Conservation (phyloP, 2,888 invertebrate species). For the Carcina quercana region DNA sequence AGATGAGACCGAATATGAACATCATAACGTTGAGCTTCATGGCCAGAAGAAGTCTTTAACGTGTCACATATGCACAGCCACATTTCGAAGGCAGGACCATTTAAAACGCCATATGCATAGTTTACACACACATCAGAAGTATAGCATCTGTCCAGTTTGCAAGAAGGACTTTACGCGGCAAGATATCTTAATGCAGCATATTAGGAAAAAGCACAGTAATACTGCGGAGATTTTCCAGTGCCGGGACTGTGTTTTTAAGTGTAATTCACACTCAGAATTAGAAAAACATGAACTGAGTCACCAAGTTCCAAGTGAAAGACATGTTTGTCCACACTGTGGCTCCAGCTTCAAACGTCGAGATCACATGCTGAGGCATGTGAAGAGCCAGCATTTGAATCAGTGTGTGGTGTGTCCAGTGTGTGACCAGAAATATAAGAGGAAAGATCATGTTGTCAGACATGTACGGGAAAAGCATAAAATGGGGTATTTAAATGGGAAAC, state of each 20-base stretch:
- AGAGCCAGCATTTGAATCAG: slow-evolving; percentile 37
- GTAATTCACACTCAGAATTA: slow-evolving; percentile 20
- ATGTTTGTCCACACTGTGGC: slow-evolving; percentile 34
- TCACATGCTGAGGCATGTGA: slow-evolving; percentile 44
- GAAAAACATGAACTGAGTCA: slow-evolving; percentile 29
- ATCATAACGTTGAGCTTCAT: slow-evolving; percentile 34
- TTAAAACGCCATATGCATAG: slow-evolving; percentile 38
- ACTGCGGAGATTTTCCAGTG: slow-evolving; percentile 27
- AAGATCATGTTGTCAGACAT: slow-evolving; percentile 42
- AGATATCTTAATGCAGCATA: slow-evolving; percentile 32
- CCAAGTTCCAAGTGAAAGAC: slow-evolving; percentile 26
- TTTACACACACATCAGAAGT: slow-evolving; percentile 26
- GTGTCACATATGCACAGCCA: slow-evolving; percentile 31
- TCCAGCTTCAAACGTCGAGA: slow-evolving; percentile 40
- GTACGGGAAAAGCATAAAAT: slow-evolving; percentile 44
- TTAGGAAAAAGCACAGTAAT: slow-evolving; percentile 29
- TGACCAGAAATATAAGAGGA: slow-evolving; percentile 35
- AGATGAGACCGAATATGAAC: slow-evolving; percentile 25
- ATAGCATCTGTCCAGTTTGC: slow-evolving; percentile 35
- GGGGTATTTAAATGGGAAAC: slow-evolving; percentile 31
- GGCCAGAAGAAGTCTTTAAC: slow-evolving; percentile 24
- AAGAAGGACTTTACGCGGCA: slow-evolving; percentile 29
- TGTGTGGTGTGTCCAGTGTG: slow-evolving; percentile 36
- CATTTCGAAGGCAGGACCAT: slow-evolving; percentile 38
- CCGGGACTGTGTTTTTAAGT: slow-evolving; percentile 29